Conservation (phyloP, 2,797 vertebrate species). For the Onychomys leucogaster region DNA sequence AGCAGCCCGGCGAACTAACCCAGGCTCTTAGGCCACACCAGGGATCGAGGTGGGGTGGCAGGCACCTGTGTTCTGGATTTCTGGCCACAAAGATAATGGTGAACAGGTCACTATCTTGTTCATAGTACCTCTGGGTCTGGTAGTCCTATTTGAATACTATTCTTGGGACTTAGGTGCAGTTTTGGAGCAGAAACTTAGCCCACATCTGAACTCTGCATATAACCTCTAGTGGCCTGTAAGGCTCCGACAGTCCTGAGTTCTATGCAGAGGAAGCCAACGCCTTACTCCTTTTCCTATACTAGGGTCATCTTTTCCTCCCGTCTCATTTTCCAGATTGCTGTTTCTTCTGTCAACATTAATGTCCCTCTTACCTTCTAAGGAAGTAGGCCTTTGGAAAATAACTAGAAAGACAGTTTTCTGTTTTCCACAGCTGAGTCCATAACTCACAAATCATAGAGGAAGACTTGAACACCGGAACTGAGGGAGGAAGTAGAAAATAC, state of each 20-base stretch:
- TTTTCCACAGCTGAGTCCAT: not conserved
- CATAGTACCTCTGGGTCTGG: not conserved
- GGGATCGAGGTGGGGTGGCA: too few species aligned
- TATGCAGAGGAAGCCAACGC: not conserved
- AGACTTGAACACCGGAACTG: not conserved
- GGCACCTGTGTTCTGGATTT: not conserved
- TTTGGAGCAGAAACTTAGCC: not conserved
- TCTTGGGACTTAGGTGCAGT: not conserved
- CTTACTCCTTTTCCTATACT: not conserved
- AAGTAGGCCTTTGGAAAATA: constrained; percentile 39
- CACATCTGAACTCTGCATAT: not conserved
- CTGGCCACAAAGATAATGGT: not conserved
- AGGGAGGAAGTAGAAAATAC: constrained; percentile 17
- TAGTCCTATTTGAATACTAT: not conserved
- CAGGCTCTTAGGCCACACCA: not conserved
- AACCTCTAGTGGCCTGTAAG: not conserved
- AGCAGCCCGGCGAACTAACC: not conserved
- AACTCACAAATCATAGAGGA: not conserved
- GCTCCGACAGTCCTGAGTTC: not conserved
- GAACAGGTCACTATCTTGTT: not conserved
- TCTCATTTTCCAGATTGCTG: not conserved
- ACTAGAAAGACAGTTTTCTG: not conserved
- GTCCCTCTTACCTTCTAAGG: not conserved
- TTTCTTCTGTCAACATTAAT: constrained; percentile 50
- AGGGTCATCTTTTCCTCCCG: not conserved